These are phyloP conservation scores for Saccostrea cuccullata DNA, from an alignment of 1,140 invertebrate species.

Conservation along the genomic window DNA sequence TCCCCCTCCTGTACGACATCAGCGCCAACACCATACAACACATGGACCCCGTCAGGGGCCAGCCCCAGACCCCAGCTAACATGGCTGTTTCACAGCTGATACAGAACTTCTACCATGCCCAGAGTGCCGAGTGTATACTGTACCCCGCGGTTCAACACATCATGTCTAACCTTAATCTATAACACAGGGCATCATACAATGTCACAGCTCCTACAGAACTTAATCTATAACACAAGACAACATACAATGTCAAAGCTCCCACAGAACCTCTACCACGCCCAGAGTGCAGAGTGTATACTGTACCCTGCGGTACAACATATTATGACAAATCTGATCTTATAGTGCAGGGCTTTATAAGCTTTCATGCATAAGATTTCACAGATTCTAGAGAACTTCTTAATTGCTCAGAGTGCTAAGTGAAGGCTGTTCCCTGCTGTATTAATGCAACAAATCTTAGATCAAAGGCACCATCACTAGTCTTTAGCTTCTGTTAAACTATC, in stretches of 20 bases:
- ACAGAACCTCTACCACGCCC: conserved; percentile 75
- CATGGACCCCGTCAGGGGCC: conserved; percentile 83
- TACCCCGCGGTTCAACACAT: conserved; percentile 93
- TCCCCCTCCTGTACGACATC: conserved; percentile 93
- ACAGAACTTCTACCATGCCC: conserved; percentile 83
- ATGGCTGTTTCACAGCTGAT: conserved; percentile 84
- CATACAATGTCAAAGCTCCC: too few relatives aligned
- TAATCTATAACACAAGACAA: background rate
- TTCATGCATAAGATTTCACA: too few relatives aligned
- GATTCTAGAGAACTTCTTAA: too few relatives aligned
- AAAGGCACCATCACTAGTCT: too few relatives aligned
- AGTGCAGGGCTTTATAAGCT: too few relatives aligned
- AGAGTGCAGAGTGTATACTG: conserved; percentile 88
- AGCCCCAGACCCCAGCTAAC: conserved; percentile 62
- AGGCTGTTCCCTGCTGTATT: too few relatives aligned
- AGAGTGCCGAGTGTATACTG: conserved; percentile 88
- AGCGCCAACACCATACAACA: conserved; percentile 90
- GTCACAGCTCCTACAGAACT: conserved; percentile 75
- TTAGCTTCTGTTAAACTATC: too few relatives aligned
- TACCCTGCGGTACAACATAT: conserved; percentile 93
- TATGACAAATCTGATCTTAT: conserved; percentile 84
- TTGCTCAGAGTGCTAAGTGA: too few relatives aligned
- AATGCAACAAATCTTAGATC: too few relatives aligned
- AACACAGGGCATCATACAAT: too few relatives aligned
- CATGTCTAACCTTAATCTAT: conserved; percentile 84